A percentile compares a stretch with the other conserved stretches of the same genome.
These are phyloP conservation scores for Cydia strobilella DNA, from an alignment of 1,140 invertebrate genomes.

Conservation along the genomic window DNA sequence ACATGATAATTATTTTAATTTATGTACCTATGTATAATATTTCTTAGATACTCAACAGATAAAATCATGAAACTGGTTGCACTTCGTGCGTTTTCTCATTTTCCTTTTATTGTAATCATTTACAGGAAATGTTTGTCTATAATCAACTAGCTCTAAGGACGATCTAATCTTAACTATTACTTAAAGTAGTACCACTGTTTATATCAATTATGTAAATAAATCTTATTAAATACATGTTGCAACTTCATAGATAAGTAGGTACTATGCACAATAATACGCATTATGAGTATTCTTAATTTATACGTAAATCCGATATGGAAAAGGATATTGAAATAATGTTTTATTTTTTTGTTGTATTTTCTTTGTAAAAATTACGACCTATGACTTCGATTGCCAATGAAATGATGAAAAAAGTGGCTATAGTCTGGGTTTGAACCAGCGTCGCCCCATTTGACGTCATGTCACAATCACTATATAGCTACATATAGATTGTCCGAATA, in stretches of 20 bases:
- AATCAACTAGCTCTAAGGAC: not conserved
- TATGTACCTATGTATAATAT: not conserved
- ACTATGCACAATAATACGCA: not conserved
- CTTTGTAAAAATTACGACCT: too few species aligned
- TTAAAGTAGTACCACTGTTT: too few species aligned
- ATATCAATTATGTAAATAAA: too few species aligned
- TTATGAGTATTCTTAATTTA: not conserved
- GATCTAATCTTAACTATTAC: not conserved
- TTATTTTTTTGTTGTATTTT: too few species aligned
- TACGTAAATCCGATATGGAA: not conserved
- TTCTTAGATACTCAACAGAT: not conserved
- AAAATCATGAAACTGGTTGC: not conserved
- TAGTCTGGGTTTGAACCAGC: too few species aligned
- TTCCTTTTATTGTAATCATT: conserved; percentile 5
- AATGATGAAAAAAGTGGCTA: too few species aligned
- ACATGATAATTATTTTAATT: too few species aligned
- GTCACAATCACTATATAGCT: too few species aligned
- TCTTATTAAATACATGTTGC: not conserved
- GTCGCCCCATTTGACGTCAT: too few species aligned
- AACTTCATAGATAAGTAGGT: not conserved
- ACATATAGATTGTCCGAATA: too few species aligned
- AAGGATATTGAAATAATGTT: not conserved
- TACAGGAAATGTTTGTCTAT: not conserved
- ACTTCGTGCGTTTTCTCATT: not conserved
- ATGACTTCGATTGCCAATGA: too few species aligned